Evolutionary conservation across 2,888 invertebrate genomes (phyloP).

Genomic region (Drosophila maculinotata): DNA sequence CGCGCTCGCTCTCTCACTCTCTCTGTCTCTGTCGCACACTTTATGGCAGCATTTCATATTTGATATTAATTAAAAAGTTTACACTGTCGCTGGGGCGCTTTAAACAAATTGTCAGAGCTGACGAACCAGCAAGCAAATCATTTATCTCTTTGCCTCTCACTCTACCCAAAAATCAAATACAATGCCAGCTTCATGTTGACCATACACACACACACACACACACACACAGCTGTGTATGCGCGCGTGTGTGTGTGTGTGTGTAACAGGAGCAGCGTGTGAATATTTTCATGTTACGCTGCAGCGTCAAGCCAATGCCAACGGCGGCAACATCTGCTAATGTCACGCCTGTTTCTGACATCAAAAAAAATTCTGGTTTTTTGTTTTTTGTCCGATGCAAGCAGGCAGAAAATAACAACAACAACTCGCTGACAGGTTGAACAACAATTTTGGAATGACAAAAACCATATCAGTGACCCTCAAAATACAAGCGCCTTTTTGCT

Average conservation of each 20-base stretch:
- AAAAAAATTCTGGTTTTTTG: slow-evolving; percentile 35
- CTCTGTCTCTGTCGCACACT: neutral
- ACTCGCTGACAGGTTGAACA: slow-evolving; percentile 19
- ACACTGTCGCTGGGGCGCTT: slow-evolving; percentile 60
- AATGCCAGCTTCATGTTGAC: slow-evolving; percentile 63
- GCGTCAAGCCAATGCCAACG: slow-evolving; percentile 50
- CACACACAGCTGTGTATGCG: slow-evolving; percentile 3
- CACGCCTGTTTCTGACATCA: slow-evolving; percentile 60
- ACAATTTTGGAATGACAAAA: slow-evolving; percentile 30
- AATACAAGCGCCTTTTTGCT: neutral
- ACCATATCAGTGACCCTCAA: slow-evolving; percentile 38
- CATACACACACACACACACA: slow-evolving; percentile 50
- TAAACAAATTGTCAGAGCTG: slow-evolving; percentile 73
- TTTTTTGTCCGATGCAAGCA: slow-evolving; percentile 1
- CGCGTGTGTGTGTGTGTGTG: neutral
- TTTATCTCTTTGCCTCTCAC: neutral
- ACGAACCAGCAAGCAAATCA: slow-evolving; percentile 42
- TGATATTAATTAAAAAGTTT: slow-evolving; percentile 80
- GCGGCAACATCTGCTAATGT: slow-evolving; percentile 73
- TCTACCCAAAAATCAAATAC: slow-evolving; percentile 39
- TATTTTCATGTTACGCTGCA: slow-evolving; percentile 45
- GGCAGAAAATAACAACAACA: slow-evolving; percentile 1
- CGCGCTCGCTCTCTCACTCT: neutral
- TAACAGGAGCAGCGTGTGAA: slow-evolving; percentile 12
- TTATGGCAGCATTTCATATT: slow-evolving; percentile 73